Base-by-base conservation (phyloP, 2,113 vertebrate species). In the Serilophus lunatus region DNA sequence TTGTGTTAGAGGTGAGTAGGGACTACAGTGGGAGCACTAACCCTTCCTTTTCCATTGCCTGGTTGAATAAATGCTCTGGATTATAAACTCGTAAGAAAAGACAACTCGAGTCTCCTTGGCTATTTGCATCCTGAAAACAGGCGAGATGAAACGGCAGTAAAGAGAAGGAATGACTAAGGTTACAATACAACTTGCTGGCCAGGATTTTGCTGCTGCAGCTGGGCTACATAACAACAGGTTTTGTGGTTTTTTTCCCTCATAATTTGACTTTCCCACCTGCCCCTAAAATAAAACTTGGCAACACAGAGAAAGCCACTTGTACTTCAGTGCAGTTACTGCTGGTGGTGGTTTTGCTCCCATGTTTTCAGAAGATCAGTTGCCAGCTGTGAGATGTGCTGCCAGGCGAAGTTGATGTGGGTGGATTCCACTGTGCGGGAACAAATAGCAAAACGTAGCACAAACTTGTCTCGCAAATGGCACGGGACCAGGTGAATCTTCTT, bases 401-500 rank as follows among this genome's bases (percentile, higher is more conserved):
- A 99, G 60, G 99, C 99, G 81, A 97, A 95, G 23, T 96, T 97
- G 88, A 99, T 18, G 26, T 99, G 99, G 49, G 85, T 84, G 10
- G 98, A 98, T 66, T 99, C 98, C 16, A 98, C 98, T 1, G 78
- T 90, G 63, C 98, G 98, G 22, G 98, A 95, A 25, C 99, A 99
- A 90, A 99, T 53, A 57, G 98, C 99, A 7, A 99, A 98, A 11
- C 99, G 99, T 54, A 99, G 97, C 91, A 99, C 98, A 49, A 99
- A 99, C 87, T 80, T 96, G 65, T 97, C 98, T 13, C 97, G 96
- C 88, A 99, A 98, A 93, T 98, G 97, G 66, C 99, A 99, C 0
- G 99, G 99, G 7, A 99, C 99, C 94, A 99, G 96, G 94, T 99
- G 99, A 94, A 99, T 99, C 96, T 98, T 98, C 91, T 96, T 98